Conservation (phyloP, 2,888 invertebrate genomes). For the Gibbula magus region DNA sequence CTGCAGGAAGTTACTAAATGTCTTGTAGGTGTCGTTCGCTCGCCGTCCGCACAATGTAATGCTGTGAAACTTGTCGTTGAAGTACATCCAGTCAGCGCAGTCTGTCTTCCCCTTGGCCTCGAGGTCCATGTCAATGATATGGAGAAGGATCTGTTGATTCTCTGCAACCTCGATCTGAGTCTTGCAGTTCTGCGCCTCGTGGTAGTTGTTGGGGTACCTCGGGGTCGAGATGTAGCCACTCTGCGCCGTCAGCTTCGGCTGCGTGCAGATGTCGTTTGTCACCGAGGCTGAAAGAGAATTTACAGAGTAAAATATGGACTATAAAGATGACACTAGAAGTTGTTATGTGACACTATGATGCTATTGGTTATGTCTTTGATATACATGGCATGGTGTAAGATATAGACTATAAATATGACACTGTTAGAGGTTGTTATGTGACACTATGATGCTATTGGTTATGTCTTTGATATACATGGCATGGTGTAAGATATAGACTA, state of each 20-base stretch:
- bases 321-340: too few species aligned
- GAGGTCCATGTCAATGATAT: constrained; percentile 67
- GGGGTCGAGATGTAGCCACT: constrained; percentile 69
- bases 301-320: too few species aligned
- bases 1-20: constrained; percentile 49
- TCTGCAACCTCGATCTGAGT: constrained; percentile 52
- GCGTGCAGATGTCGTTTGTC: constrained; percentile 61
- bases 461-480: too few species aligned
- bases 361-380: too few species aligned
- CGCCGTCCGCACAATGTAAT: constrained; percentile 66
- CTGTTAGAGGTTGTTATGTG: too few species aligned
- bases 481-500: too few species aligned
- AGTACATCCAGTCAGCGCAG: constrained; percentile 67
- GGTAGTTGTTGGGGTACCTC: constrained; percentile 60
- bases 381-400: too few species aligned
- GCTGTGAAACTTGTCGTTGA: constrained; percentile 58
- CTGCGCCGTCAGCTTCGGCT: constrained; percentile 46
- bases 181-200: constrained; percentile 49
- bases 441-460: too few species aligned
- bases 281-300: constrained; percentile 53
- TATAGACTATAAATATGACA: too few species aligned
- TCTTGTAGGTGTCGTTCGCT: constrained; percentile 55
- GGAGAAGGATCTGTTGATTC: constrained; percentile 61
- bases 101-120: constrained; percentile 53
- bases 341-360: too few species aligned